These are phyloP conservation scores for Halcyon smyrnensis DNA, from an alignment of 2,797 vertebrate species.

Conservation along the genomic window DNA sequence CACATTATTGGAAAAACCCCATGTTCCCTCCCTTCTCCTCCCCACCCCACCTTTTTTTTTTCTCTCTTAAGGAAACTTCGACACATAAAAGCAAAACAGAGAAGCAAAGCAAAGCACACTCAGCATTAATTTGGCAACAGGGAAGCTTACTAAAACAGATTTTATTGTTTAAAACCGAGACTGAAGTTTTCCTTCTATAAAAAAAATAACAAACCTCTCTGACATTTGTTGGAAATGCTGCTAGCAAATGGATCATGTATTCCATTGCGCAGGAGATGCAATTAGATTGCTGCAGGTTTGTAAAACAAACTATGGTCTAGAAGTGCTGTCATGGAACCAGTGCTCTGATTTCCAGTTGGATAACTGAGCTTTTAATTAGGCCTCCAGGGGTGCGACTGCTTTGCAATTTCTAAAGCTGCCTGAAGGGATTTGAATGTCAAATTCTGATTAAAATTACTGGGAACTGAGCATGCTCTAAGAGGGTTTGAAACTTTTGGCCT, in stretches of 20 bases:
- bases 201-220: constrained; percentile 38
- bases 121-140: constrained; percentile 53
- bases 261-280: constrained; percentile 63
- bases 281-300: constrained; percentile 49
- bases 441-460: neutral
- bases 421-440: constrained; percentile 5
- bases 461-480: neutral
- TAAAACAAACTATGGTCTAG: constrained; percentile 34
- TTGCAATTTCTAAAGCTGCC: neutral
- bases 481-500: neutral
- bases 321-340: constrained; percentile 44
- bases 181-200: constrained; percentile 49
- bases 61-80: constrained; percentile 12
- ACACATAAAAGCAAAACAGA: constrained; percentile 35
- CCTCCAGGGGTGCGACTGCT: constrained; percentile 3
- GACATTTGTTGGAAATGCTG: constrained; percentile 63
- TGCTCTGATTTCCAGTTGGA: constrained; percentile 8
- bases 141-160: neutral
- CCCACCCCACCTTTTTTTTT: too few species aligned
- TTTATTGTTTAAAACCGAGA: constrained; percentile 54
- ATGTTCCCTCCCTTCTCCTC: neutral
- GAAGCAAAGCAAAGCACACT: constrained; percentile 45
- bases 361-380: constrained; percentile 40
- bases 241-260: constrained; percentile 45
- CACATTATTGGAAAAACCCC: neutral